Base-by-base conservation (phyloP, 2,113 vertebrate genomes). In the Etheostoma spectabile region DNA sequence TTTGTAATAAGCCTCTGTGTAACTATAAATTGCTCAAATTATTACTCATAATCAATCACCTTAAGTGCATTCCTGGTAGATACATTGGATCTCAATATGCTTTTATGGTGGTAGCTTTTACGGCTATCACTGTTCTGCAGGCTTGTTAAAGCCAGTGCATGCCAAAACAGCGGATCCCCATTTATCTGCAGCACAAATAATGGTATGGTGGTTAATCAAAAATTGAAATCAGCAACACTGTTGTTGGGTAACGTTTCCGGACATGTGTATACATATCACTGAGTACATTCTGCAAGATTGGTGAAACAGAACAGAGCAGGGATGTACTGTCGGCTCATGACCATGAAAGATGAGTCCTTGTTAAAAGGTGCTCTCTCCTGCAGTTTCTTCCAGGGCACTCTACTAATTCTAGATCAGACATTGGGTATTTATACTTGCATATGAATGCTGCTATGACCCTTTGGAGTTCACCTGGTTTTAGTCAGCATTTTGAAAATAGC, bases 161-260 rank as follows among this genome's bases (percentile, higher is more conserved):
- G 8, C 18, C 38, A 35, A 46, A 79, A 61, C 38, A 70, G 21
- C 62, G 24, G 5, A 4, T 55, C 4, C 27, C 49, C 21, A 11
- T 75, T 80, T 46, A 48, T 75, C 60, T 69, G 68, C 42, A 53
- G 16, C 48, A 67, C 61, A 66, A 83, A 64, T 64, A 57, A 74
- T 30, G 8, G 49, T 14, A 2, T 2, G 38, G 2, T 33, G 63
- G 15, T 30, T 85, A 56, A 87, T 89, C 76, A 79, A 61, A 82
- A 64, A 80, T 65, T 89, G 56, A 86, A 65, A 85, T 77, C 76
- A 71, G 63, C 22, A 24, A 14, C 24, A 27, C 12, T 15, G 46
- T 46, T 64, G 60, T 59, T 80, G 35, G 60, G 1, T 74, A 24
- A 11, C 59, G 56, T 80, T 27, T 56, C 14, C 27, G 18, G 35